Percentiles rank a stretch among this genome's conserved stretches.
Evolutionary conservation across 2,113 vertebrate species (phyloP).

Genomic region (Gobio gobio): DNA sequence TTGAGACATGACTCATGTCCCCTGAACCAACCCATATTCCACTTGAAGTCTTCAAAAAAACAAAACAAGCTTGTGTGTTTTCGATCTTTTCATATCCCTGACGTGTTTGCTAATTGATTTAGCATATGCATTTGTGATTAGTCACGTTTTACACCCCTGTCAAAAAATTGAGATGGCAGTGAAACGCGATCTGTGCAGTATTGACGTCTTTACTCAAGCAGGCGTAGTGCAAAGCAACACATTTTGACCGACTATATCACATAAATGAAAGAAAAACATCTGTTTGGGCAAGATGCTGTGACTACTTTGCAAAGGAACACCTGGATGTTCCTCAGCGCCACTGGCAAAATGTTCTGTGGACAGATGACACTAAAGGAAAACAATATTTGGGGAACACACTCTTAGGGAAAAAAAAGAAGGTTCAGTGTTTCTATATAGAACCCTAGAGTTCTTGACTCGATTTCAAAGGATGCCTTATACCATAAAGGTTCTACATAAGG

Average conservation of each 20-base stretch:
- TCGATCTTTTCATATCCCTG: background rate
- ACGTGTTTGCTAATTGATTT: slow-evolving; percentile 16
- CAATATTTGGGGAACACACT: background rate
- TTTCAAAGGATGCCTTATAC: too few species aligned
- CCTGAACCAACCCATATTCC: slow-evolving; percentile 11
- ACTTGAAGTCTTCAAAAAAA: slow-evolving; percentile 13
- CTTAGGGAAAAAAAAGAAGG: too few species aligned
- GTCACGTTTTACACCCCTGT: background rate
- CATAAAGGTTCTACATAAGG: too few species aligned
- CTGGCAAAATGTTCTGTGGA: background rate
- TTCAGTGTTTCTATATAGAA: too few species aligned
- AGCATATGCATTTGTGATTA: background rate
- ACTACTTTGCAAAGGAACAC: background rate
- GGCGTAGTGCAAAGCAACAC: background rate
- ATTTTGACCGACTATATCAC: slow-evolving; percentile 7
- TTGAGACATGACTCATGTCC: slow-evolving; percentile 44
- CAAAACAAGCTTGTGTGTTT: slow-evolving; percentile 40
- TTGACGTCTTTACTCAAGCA: background rate
- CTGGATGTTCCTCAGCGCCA: background rate
- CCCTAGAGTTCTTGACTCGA: too few species aligned
- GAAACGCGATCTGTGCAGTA: background rate
- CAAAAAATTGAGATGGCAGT: too few species aligned
- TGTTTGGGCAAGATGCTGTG: slow-evolving; percentile 10
- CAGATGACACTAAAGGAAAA: background rate
- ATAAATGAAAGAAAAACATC: background rate